These are phyloP conservation scores for Ctenopoma multispine DNA, from an alignment of 2,797 vertebrate genomes.

Conservation along the genomic window DNA sequence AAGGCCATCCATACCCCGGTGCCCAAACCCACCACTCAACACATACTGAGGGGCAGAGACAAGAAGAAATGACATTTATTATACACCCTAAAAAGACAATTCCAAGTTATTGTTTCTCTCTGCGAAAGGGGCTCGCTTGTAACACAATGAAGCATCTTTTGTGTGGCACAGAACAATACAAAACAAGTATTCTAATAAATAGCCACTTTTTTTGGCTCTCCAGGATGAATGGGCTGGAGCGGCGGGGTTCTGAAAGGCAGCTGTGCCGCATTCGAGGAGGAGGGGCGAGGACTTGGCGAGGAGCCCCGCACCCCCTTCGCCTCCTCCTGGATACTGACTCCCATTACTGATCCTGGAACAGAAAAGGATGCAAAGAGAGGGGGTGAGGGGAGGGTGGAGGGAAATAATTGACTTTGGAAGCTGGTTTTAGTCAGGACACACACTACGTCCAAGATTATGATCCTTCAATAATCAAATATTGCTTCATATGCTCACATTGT, in stretches of 20 bases:
- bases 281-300: conserved; percentile 88
- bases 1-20: conserved; percentile 89
- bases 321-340: conserved; percentile 80
- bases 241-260: conserved; percentile 93
- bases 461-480: conserved; percentile 52
- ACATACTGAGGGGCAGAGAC: conserved; percentile 89
- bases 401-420: conserved; percentile 55
- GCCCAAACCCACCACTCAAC: conserved; percentile 87
- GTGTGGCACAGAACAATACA: conserved; percentile 96
- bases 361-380: conserved; percentile 50
- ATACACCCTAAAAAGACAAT: conserved; percentile 98
- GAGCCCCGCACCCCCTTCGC: conserved; percentile 70
- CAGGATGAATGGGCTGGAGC: conserved; percentile 95
- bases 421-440: conserved; percentile 46
- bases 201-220: conserved; percentile 91
- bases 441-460: conserved; percentile 44
- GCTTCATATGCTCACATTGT: conserved; percentile 42
- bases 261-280: conserved; percentile 91
- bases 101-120: conserved; percentile 99
- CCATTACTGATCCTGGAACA: conserved; percentile 75
- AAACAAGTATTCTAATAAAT: conserved; percentile 99
- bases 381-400: background rate
- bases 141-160: conserved; percentile 98
- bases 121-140: conserved; percentile 86
- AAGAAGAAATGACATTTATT: conserved; percentile 97